phyloP scores from a whole-genome alignment of 2,888 invertebrate species.

The Heterodera filipjevi region DNA sequence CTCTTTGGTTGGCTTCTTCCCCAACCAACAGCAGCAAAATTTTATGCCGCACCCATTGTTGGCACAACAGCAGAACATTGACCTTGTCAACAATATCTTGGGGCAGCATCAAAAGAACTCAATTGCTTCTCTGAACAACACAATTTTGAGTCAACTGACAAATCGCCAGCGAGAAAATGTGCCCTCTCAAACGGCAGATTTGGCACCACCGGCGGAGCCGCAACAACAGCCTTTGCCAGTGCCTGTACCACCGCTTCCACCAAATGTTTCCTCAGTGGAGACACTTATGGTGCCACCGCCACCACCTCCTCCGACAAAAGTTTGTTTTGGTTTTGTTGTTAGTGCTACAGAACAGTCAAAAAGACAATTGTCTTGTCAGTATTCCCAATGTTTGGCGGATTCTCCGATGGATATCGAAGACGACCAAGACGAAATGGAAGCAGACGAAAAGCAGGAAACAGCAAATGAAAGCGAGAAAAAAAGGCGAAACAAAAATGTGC shows the following conservation, averaged over 20 bases:
- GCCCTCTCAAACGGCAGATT: neutral
- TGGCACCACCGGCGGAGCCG: neutral
- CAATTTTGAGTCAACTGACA: neutral
- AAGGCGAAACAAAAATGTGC: constrained; percentile 29
- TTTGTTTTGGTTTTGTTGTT: constrained; percentile 13
- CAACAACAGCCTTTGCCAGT: neutral
- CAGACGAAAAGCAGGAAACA: neutral
- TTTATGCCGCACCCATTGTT: neutral
- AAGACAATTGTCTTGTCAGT: no score
- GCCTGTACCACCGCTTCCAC: constrained; percentile 16
- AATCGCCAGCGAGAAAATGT: constrained; percentile 12
- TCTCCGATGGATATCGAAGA: constrained; percentile 38
- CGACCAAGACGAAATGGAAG: constrained; percentile 12
- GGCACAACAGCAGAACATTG: constrained; percentile 15
- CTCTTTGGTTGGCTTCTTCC: neutral
- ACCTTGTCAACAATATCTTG: neutral
- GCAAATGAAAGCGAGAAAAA: constrained; percentile 7
- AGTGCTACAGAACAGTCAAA: no score
- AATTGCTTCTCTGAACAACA: neutral
- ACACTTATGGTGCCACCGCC: constrained; percentile 21
- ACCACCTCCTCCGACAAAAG: constrained; percentile 18
- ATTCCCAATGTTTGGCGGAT: constrained; percentile 7
- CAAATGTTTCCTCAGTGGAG: neutral
- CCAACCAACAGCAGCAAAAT: constrained; percentile 15
- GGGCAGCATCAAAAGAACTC: neutral